Evolutionary conservation across 2,888 invertebrate species (phyloP).

Genomic region (Phasia obesa): DNA sequence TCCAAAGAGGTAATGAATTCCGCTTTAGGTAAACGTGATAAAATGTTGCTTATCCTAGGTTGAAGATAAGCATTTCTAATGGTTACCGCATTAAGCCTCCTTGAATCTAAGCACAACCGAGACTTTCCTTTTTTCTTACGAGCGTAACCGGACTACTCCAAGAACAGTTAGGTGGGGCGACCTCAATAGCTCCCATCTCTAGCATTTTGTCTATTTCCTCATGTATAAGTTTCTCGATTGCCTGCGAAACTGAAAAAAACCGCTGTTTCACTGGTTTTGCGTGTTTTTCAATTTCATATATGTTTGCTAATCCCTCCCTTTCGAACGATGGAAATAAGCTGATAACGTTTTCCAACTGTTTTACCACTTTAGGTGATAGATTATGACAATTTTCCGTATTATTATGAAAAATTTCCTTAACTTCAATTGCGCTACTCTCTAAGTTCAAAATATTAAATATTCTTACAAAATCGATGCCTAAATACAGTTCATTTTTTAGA

Average conservation of each 20-base stretch:
- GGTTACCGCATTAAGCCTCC: no score
- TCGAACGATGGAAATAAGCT: slow-evolving; percentile 4
- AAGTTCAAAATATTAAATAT: slow-evolving; percentile 6
- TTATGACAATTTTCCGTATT: neutral
- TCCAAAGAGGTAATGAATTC: slow-evolving; percentile 24
- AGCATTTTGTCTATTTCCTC: slow-evolving; percentile 18
- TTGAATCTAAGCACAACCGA: no score
- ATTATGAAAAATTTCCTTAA: neutral
- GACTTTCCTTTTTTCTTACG: no score
- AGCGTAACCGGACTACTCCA: no score
- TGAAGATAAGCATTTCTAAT: no score
- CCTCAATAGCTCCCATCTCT: slow-evolving; percentile 3
- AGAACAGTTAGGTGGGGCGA: no score
- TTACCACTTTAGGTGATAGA: neutral
- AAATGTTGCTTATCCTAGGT: slow-evolving; percentile 39
- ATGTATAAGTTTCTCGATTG: slow-evolving; percentile 20
- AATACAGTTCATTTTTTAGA: no score
- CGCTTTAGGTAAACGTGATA: slow-evolving; percentile 24
- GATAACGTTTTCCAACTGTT: neutral
- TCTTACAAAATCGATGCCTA: slow-evolving; percentile 15
- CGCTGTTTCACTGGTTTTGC: slow-evolving; percentile 19
- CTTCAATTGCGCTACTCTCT: neutral
- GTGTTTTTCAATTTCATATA: neutral
- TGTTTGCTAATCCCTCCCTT: slow-evolving; percentile 21
- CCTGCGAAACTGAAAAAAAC: slow-evolving; percentile 14